Percentiles rank a stretch among this genome's conserved stretches.
Evolutionary conservation across 2,888 invertebrate genomes (phyloP).

Genomic region (Thecophora atra): DNA sequence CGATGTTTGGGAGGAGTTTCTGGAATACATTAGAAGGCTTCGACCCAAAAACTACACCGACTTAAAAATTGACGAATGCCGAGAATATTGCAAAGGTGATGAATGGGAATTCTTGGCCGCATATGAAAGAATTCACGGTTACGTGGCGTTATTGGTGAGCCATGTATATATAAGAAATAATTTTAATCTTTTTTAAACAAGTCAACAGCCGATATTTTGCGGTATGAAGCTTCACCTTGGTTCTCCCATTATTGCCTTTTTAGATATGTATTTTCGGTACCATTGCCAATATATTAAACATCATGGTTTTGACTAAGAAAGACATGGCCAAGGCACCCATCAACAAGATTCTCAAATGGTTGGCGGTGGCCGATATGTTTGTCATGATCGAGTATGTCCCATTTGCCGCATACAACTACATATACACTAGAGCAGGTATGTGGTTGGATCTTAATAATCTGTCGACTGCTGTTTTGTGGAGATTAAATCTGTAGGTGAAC

Average conservation of each 20-base stretch:
- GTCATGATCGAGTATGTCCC: constrained; percentile 90
- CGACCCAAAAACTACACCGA: constrained; percentile 36
- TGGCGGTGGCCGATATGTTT: constrained; percentile 89
- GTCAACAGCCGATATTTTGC: no score
- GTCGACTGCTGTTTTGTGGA: background rate
- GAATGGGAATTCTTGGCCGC: constrained; percentile 71
- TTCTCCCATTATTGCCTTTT: background rate
- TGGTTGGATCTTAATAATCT: background rate
- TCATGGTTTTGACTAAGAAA: constrained; percentile 84
- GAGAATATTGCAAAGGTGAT: constrained; percentile 71
- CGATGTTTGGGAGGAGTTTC: constrained; percentile 55
- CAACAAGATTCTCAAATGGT: constrained; percentile 82
- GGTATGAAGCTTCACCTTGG: no score
- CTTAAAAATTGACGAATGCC: constrained; percentile 50
- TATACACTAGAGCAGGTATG: constrained; percentile 71
- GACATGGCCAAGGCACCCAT: constrained; percentile 85
- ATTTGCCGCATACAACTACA: constrained; percentile 75
- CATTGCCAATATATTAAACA: constrained; percentile 85
- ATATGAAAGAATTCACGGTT: constrained; percentile 82
- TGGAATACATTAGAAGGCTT: constrained; percentile 47
- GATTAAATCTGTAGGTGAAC: constrained; percentile 71
- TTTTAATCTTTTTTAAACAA: background rate
- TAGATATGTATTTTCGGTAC: constrained; percentile 88
- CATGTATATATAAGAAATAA: background rate
- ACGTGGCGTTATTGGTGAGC: constrained; percentile 81